Evolutionary conservation across 2,113 vertebrate genomes (phyloP).

Genomic region (Thryonomys swinderianus): DNA sequence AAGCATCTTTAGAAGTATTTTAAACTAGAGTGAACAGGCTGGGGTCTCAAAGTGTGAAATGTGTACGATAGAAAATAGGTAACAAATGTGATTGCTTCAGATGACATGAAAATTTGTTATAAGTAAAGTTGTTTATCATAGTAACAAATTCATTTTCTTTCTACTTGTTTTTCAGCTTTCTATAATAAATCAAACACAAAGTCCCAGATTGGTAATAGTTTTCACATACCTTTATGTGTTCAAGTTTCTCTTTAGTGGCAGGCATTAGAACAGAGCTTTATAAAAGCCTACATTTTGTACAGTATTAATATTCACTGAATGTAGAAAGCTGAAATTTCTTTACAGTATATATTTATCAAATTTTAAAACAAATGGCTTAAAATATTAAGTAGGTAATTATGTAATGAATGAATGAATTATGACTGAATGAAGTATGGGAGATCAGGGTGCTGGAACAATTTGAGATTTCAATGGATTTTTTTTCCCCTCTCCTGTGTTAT

Average conservation of each 20-base stretch:
- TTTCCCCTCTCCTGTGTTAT: background rate
- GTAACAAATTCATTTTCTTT: background rate
- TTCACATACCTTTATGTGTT: background rate
- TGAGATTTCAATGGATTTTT: background rate
- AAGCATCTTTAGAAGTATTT: constrained; percentile 21
- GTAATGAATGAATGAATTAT: too few species aligned
- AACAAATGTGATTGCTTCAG: background rate
- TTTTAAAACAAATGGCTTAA: background rate
- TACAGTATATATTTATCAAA: constrained; percentile 33
- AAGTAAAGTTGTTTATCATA: background rate
- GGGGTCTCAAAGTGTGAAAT: background rate
- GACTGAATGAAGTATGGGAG: background rate
- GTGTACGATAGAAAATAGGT: background rate
- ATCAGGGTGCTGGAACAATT: background rate
- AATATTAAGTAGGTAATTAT: constrained; percentile 14
- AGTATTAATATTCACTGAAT: background rate
- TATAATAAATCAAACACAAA: background rate
- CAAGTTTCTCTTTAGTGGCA: background rate
- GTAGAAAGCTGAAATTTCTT: background rate
- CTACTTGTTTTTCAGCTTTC: background rate
- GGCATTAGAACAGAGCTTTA: background rate
- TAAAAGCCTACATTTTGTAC: background rate
- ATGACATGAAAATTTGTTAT: background rate
- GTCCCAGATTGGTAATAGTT: background rate
- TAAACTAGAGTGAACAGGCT: background rate